Percentiles rank a stretch among this genome's conserved stretches.
phyloP scores from a whole-genome alignment of 2,888 invertebrate genomes.

The Pherbina coryleti region DNA sequence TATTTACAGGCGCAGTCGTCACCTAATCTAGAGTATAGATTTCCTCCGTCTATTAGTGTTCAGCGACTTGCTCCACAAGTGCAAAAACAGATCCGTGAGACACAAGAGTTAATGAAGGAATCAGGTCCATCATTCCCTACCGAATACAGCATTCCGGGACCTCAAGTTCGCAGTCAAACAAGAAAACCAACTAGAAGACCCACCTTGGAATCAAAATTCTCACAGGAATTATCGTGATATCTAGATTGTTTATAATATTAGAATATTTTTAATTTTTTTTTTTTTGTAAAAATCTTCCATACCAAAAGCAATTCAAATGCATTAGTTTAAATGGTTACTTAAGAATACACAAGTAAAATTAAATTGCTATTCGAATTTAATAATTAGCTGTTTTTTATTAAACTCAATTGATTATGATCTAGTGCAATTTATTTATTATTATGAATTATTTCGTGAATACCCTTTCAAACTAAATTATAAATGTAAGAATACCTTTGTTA shows the following conservation, averaged over 20 bases:
- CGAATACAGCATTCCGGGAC: conserved; percentile 69
- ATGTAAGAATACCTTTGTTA: too few relatives aligned
- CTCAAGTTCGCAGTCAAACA: conserved; percentile 68
- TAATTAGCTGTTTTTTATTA: too few relatives aligned
- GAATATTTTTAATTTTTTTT: conserved; percentile 1
- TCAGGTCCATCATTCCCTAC: conserved; percentile 70
- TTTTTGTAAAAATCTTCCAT: conserved; percentile 10
- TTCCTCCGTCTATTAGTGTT: conserved; percentile 70
- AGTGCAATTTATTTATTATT: too few relatives aligned
- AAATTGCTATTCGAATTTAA: too few relatives aligned
- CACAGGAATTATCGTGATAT: conserved; percentile 71
- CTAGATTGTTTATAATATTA: conserved; percentile 64
- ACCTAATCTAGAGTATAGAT: conserved; percentile 66
- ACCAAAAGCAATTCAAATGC: conserved; percentile 36
- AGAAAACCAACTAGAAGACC: conserved; percentile 64
- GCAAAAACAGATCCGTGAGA: conserved; percentile 69
- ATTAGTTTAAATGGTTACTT: not conserved
- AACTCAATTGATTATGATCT: too few relatives aligned
- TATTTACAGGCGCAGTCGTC: conserved; percentile 53
- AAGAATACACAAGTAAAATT: not conserved
- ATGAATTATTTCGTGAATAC: too few relatives aligned
- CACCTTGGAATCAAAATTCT: conserved; percentile 71
- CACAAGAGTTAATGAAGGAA: conserved; percentile 70
- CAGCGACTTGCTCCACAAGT: conserved; percentile 70
- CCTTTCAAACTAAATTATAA: too few relatives aligned